These are phyloP conservation scores for Heptranchias perlo DNA, from an alignment of 2,113 vertebrate genomes.

Conservation along the genomic window DNA sequence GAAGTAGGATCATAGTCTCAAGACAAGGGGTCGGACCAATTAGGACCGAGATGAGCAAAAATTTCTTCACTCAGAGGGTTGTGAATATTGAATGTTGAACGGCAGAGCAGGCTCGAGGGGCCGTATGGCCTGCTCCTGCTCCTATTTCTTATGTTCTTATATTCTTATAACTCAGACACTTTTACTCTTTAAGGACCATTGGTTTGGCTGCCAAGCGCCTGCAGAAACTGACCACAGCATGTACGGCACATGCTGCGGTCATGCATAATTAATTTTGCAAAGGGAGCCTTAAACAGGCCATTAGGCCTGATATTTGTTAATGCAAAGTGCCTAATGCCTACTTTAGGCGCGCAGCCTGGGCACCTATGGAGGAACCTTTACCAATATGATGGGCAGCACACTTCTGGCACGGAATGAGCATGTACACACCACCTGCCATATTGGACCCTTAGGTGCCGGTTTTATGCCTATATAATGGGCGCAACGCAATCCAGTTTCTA, in stretches of 20 bases:
- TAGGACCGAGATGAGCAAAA: too few species aligned
- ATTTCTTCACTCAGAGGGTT: too few species aligned
- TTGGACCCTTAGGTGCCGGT: neutral
- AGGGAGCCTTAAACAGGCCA: neutral
- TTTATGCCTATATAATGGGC: neutral
- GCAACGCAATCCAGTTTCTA: neutral
- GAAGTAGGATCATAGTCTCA: too few species aligned
- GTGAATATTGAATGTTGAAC: too few species aligned
- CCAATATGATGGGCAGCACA: neutral
- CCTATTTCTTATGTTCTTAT: too few species aligned
- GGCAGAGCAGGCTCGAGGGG: too few species aligned
- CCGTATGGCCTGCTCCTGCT: too few species aligned
- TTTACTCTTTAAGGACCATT: neutral
- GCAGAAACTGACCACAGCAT: neutral
- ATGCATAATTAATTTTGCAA: neutral
- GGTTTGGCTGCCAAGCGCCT: neutral
- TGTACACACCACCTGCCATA: neutral
- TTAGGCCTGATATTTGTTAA: neutral
- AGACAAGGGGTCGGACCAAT: too few species aligned
- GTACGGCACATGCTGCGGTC: neutral
- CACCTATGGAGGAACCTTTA: neutral
- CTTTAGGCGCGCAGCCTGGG: neutral
- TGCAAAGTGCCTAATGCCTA: neutral
- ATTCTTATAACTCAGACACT: neutral
- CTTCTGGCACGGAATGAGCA: neutral